phyloP scores from a whole-genome alignment of 2,113 vertebrate species.

The Xiphophorus hellerii region DNA sequence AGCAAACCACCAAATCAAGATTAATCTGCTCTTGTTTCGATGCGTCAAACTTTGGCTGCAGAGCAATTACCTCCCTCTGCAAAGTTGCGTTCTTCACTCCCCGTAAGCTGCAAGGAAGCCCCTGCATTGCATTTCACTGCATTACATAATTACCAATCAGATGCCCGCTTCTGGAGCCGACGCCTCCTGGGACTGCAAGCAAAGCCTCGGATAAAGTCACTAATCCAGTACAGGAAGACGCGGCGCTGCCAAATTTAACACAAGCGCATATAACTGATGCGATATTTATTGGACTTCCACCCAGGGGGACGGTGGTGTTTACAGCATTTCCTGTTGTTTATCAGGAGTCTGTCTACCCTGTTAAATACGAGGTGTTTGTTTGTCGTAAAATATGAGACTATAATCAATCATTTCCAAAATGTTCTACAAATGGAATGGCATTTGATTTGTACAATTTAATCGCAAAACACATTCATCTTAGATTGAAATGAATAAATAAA shows the following conservation, averaged over 20 bases:
- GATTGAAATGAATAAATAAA: no score
- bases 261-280: neutral
- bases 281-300: neutral
- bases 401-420: neutral
- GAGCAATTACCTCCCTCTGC: neutral
- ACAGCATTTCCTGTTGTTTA: neutral
- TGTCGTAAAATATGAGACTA: neutral
- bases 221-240: neutral
- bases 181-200: neutral
- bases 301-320: neutral
- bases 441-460: no score
- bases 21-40: neutral
- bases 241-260: neutral
- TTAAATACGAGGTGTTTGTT: neutral
- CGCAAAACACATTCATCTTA: no score
- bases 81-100: neutral
- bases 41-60: neutral
- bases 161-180: neutral
- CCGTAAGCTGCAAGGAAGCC: neutral
- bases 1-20: neutral
- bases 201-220: neutral
- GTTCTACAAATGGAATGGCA: no score
- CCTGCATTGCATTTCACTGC: neutral
- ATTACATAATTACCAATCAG: neutral
- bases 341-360: neutral